These are phyloP conservation scores for Galeruca laticollis DNA, from an alignment of 2,888 invertebrate genomes.

Conservation along the genomic window DNA sequence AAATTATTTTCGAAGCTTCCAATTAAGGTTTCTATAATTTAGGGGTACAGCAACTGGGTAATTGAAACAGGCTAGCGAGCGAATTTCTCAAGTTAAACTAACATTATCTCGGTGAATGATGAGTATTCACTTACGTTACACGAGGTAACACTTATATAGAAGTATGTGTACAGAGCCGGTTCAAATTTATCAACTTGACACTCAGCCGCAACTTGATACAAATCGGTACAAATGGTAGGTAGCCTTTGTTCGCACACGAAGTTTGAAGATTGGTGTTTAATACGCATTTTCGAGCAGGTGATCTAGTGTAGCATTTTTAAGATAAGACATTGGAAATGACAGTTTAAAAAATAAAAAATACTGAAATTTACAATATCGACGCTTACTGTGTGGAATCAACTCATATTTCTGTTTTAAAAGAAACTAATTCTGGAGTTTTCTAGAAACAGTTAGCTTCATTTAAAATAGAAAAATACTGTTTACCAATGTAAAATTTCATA, in stretches of 20 bases:
- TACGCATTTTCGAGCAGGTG: not conserved
- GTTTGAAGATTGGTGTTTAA: not conserved
- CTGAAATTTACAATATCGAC: too few species aligned
- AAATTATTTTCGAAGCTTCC: constrained; percentile 14
- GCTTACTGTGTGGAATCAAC: too few species aligned
- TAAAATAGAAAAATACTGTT: too few species aligned
- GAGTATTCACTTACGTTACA: not conserved
- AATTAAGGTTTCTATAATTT: constrained; percentile 10
- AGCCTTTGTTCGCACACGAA: not conserved
- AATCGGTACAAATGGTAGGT: not conserved
- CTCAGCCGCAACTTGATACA: not conserved
- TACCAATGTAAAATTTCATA: too few species aligned
- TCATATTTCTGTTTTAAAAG: too few species aligned
- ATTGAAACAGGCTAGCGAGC: constrained; percentile 8
- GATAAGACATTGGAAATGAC: too few species aligned
- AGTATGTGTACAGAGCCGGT: constrained; percentile 7
- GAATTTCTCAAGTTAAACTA: constrained; percentile 9
- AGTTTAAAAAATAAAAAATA: too few species aligned
- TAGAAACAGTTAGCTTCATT: too few species aligned
- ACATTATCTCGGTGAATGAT: constrained; percentile 13
- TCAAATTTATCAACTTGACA: not conserved
- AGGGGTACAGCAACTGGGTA: constrained; percentile 1
- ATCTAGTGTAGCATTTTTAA: too few species aligned
- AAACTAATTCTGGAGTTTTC: too few species aligned
- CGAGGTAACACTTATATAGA: not conserved